Base-by-base conservation (phyloP, 1,140 invertebrate genomes). In the Neodiprion virginianus region DNA sequence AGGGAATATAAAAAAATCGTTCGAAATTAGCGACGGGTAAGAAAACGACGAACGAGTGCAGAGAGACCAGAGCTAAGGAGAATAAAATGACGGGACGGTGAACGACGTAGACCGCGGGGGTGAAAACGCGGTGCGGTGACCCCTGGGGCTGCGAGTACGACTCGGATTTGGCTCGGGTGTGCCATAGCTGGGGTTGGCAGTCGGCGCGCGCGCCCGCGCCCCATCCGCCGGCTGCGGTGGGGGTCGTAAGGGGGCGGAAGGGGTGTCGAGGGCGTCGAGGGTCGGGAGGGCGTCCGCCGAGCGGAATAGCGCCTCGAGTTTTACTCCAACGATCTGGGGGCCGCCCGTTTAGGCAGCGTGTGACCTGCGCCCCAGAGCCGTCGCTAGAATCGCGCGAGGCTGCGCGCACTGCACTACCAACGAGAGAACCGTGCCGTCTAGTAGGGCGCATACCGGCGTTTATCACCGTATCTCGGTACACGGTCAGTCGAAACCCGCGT, bases 321-420 rank as follows among this genome's bases (percentile, higher is more conserved):
- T 87, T 86, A 83, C 82, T 85, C 83, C 81, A 86, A 87, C 87
- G 86, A 87, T 88, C 87, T 85, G 86, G 87, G 86, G 87, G 87
- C 82, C 83, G 84, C 84, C 85, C 83, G 84, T 86, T 84, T 78
- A 85, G 81, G 81, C 84, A 86, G 11, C 11, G 53, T 17, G 84
- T 85, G 84, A 84, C 83, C 85, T 84, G 85, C 86, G 85, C 86
- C 86, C 86, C 83, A 84, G 78, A 82, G 81, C 74, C 83, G 84
- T 81, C 82, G 81, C 78, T 23, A 23, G 67, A 69, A 69, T 69
- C 40, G 40, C 67, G 67, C 21, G 67, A 21, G 17, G 67, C 67
- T 69, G 67, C 21, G 40, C 67, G 21, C 40, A 47, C 40, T 23
- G 40, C 17, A 69, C 17, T 21, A 21, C 21, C 61, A 17, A 14